Percentiles rank a stretch among this genome's conserved stretches.
phyloP scores from a whole-genome alignment of 2,888 invertebrate genomes.

The Camponotus fellah region DNA sequence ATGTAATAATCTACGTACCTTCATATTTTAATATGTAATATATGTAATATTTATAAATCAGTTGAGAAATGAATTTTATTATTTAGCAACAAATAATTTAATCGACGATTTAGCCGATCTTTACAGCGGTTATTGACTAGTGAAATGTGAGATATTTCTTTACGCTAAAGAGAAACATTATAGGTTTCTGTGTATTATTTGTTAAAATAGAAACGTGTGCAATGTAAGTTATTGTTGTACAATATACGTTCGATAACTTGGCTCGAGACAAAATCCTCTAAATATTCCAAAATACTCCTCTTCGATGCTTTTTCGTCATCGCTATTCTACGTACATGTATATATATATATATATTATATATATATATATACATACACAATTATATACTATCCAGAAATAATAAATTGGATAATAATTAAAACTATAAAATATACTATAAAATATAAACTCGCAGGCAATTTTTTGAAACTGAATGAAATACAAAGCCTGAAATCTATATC shows the following conservation, averaged over 20 bases:
- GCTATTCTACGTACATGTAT: not conserved
- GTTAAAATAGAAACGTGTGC: slow-evolving; percentile 43
- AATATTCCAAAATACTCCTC: slow-evolving; percentile 32
- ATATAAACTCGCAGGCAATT: not conserved
- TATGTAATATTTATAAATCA: slow-evolving; percentile 51
- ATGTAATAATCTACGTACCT: slow-evolving; percentile 52
- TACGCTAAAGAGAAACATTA: slow-evolving; percentile 12
- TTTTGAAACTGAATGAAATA: slow-evolving; percentile 37
- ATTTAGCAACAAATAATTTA: slow-evolving; percentile 38
- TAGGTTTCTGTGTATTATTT: slow-evolving; percentile 46
- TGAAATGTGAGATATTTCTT: slow-evolving; percentile 39
- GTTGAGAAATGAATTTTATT: slow-evolving; percentile 39
- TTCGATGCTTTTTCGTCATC: slow-evolving; percentile 30
- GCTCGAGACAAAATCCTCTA: slow-evolving; percentile 1
- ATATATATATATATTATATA: not conserved
- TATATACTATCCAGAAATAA: not conserved
- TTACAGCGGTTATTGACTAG: slow-evolving; percentile 31
- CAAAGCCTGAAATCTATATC: slow-evolving; percentile 27
- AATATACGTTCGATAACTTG: slow-evolving; percentile 48
- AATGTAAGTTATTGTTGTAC: slow-evolving; percentile 47
- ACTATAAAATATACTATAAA: too few species aligned
- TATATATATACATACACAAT: not conserved
- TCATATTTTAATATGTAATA: slow-evolving; percentile 59
- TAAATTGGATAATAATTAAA: not conserved
- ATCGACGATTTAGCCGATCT: slow-evolving; percentile 50